Evolutionary conservation across 2,888 invertebrate genomes (phyloP), one percentile per base, ranked within the genome.

Genomic region (Philhelius pedissequus): DNA sequence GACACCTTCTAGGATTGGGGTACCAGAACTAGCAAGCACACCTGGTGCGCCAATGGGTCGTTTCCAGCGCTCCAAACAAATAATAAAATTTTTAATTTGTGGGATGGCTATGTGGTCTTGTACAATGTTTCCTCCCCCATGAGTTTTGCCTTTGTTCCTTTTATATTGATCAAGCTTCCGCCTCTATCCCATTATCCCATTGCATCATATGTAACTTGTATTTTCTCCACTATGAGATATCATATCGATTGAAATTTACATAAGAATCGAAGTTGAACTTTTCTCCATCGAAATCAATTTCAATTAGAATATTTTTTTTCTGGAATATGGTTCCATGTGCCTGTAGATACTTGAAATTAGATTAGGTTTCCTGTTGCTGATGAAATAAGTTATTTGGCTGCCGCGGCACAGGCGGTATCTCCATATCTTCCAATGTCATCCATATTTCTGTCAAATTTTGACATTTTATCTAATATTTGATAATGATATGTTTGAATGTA

Each of bases 281-380:
- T 45, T 25, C 68, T 32, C 30, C 25, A 54, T 54, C 43, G 78
- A 79, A 79, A 79, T 69, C 69, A 64, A 79, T 74, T 75, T 84
- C 84, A 75, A 84, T 84, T 79, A 80, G 84, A 84, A 84, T 75
- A 74, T 58, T 70, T 74, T 64, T 84, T 58, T 70, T 74, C 69
- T 84, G 75, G 58, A 66, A 64, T n/a, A n/a, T n/a, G n/a, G n/a
- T n/a, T n/a, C n/a, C 56, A 58, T 66, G 27, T 80, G 56, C 68
- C 71, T 48, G 54, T 80, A 18, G 75, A 75, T 75, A 60, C 27
- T 27, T 13, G 30, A 27, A 45, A 45, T 58, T 40, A 70, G 64
- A 66, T 69, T 52, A 40, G 54, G 48, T 18, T 43, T 60, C 35
- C 13, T 35, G 35, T 32, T 11, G n/a, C 43, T 40, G 11, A 18